Evolutionary conservation across 2,113 vertebrate genomes (phyloP), one percentile per base, ranked within the genome.

Genomic region (Heterotis niloticus): DNA sequence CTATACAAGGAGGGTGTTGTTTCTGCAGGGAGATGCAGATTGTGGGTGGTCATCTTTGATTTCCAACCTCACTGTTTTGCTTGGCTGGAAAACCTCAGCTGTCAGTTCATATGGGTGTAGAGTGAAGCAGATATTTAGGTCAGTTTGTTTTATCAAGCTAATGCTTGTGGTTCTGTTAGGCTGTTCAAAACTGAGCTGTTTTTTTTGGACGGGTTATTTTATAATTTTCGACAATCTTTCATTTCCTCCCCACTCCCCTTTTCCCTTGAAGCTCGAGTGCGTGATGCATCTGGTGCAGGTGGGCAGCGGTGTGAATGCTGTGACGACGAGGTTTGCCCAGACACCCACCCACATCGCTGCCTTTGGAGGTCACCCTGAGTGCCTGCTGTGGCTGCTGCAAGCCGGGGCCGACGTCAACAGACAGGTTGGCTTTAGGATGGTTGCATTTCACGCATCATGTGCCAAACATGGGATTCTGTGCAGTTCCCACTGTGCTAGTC

Each of bases 341-440:
- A 99, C 97, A 0, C 96, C 97, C 0, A 91, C 94, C 14, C 97
- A 98, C 88, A 95, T 94, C 0, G 96, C 97, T 4, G 96, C 97
- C 1, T 96, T 98, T 10, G 97, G 97, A 86, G 97, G 97, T 74
- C 96, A 98, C 84, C 94, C 96, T 69, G 93, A 94, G 77, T 98
- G 97, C 82, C 91, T 98, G 78, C 82, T 94, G 83, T 99, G 97
- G 97, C 88, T 99, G 85, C 94, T 95, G 74, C 94, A 95, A 89
- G 95, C 92, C 1, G 97, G 97, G 70, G 97, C 97, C 74, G 94
- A 96, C 85, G 88, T 97, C 91, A 96, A 98, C 91, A 92, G 92
- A 82, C 96, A 96, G 95, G 97, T 98, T 12, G 0, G 74, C 12
- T 26, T 44, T 29, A 20, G 18, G 17, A 23, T 24, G 34, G 13